A percentile compares a stretch with the other conserved stretches of the same genome.
Conservation (phyloP, 2,113 vertebrate genomes). For the Choloepus hoffmanni region DNA sequence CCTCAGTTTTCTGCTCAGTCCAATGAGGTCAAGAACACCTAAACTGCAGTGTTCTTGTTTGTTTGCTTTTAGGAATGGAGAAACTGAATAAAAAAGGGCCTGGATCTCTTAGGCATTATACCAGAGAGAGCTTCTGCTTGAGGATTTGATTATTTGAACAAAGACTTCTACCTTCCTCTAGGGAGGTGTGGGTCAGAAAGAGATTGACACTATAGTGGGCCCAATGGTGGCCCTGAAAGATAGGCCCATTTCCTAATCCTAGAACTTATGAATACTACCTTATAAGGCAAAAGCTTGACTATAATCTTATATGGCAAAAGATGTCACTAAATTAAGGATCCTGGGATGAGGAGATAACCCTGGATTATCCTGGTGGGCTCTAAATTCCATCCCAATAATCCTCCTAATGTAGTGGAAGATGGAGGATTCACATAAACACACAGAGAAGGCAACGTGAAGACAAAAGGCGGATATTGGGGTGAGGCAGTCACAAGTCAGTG, state of each 20-base stretch:
- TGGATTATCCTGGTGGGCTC: background rate
- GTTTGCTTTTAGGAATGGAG: background rate
- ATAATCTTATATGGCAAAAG: background rate
- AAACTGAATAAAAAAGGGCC: background rate
- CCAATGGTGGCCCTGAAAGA: background rate
- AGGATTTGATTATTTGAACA: constrained; percentile 40
- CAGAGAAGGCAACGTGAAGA: background rate
- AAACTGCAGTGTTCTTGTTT: background rate
- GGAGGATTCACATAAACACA: background rate
- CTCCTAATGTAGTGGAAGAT: background rate
- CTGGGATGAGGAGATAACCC: background rate
- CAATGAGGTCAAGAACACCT: background rate
- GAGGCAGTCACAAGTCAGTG: background rate
- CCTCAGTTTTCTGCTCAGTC: background rate
- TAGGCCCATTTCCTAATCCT: background rate
- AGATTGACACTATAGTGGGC: background rate
- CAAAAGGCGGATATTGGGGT: background rate
- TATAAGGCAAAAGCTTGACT: background rate
- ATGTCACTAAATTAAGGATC: background rate
- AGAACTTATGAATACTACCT: too few species aligned
- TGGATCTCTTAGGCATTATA: background rate
- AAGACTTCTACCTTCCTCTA: background rate
- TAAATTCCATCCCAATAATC: background rate
- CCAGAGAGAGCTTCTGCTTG: background rate
- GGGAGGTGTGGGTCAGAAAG: background rate